Conservation (phyloP, 2,797 vertebrate species). For the Lagodon rhomboides region DNA sequence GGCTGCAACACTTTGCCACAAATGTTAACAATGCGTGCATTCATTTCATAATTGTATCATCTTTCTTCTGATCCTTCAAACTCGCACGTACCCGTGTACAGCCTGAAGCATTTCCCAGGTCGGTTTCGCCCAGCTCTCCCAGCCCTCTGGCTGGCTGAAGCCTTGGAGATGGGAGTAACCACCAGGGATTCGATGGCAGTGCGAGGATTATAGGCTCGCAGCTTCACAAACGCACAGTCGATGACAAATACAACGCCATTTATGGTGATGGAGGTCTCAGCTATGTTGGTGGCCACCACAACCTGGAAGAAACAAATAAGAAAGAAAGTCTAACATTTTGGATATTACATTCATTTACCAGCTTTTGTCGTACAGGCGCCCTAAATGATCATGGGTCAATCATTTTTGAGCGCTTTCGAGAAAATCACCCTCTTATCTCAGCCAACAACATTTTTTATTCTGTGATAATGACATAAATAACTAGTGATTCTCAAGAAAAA, state of each 20-base stretch:
- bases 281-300: constrained; percentile 97
- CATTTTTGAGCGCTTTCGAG: too few species aligned
- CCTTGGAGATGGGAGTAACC: constrained; percentile 96
- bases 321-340: neutral
- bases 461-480: too few species aligned
- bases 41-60: neutral
- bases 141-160: constrained; percentile 95
- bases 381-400: too few species aligned
- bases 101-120: constrained; percentile 95
- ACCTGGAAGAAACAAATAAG: constrained; percentile 82
- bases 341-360: neutral
- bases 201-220: constrained; percentile 94
- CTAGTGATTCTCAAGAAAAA: too few species aligned
- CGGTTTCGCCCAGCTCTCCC: constrained; percentile 94
- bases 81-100: constrained; percentile 91
- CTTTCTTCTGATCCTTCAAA: neutral
- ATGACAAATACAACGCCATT: constrained; percentile 94
- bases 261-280: constrained; percentile 97
- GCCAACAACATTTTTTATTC: too few species aligned
- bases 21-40: constrained; percentile 6
- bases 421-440: too few species aligned
- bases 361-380: too few species aligned
- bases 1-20: constrained; percentile 3
- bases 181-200: constrained; percentile 96
- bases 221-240: constrained; percentile 97